Evolutionary conservation across 2,113 vertebrate species (phyloP).

Genomic region (Platycercus adscitus): DNA sequence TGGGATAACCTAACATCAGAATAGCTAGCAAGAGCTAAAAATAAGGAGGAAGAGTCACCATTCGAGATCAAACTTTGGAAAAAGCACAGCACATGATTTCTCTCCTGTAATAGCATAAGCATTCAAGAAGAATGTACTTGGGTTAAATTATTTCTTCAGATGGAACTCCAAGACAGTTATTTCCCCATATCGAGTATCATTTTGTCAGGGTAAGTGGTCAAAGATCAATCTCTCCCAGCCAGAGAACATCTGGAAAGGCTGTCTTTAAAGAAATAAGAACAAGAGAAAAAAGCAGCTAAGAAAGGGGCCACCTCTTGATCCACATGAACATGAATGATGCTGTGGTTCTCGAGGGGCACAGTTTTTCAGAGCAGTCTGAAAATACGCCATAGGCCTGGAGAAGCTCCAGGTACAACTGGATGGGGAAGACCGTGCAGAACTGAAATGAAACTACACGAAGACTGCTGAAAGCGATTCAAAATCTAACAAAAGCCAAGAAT

Average conservation of each 20-base stretch:
- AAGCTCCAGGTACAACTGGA: background rate
- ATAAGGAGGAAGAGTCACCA: background rate
- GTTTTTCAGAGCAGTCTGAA: background rate
- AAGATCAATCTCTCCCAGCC: background rate
- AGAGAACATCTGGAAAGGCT: background rate
- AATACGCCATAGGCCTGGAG: background rate
- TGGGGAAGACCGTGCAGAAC: background rate
- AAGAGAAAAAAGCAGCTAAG: background rate
- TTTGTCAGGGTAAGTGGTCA: background rate
- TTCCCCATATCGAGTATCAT: background rate
- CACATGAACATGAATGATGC: fast-evolving
- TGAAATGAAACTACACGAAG: background rate
- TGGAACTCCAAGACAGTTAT: background rate
- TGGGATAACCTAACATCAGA: background rate
- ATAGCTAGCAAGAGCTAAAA: conserved; percentile 15
- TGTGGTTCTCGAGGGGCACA: background rate
- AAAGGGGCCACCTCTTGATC: background rate
- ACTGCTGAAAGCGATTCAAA: background rate
- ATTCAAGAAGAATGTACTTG: background rate
- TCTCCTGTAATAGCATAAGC: background rate
- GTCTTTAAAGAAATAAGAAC: background rate
- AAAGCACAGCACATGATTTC: background rate
- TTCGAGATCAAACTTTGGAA: background rate
- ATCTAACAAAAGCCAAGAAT: background rate
- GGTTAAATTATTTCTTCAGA: background rate